A percentile compares a stretch with the other conserved stretches of the same genome.
Conservation (phyloP, 2,113 vertebrate species). For the Parotia lawesii region DNA sequence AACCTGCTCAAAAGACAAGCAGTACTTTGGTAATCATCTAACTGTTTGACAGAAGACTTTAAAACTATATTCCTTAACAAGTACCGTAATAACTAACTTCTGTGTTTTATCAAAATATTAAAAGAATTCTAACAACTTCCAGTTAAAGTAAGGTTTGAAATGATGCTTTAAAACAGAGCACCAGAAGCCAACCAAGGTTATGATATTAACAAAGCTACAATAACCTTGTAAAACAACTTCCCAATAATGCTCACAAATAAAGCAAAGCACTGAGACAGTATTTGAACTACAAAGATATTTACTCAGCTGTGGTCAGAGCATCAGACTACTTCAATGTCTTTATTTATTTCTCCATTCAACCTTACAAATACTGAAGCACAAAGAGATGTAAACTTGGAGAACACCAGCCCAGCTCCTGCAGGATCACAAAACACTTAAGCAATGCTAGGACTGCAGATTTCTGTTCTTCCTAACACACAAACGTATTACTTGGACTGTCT, state of each 20-base stretch:
- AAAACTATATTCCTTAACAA: not conserved
- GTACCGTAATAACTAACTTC: not conserved
- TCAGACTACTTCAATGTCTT: not conserved
- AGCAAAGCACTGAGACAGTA: not conserved
- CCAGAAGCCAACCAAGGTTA: not conserved
- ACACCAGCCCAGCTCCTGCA: not conserved
- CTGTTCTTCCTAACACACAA: not conserved
- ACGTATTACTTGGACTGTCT: not conserved
- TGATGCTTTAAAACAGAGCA: not conserved
- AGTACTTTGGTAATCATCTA: not conserved
- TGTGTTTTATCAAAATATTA: not conserved
- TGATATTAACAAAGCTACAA: not conserved
- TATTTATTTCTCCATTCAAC: not conserved
- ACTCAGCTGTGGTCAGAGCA: not conserved
- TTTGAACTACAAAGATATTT: not conserved
- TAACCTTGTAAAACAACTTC: not conserved
- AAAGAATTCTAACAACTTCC: not conserved
- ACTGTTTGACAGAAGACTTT: not conserved
- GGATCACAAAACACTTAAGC: not conserved
- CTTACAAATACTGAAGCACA: not conserved
- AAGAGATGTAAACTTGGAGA: not conserved
- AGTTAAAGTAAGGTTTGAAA: not conserved
- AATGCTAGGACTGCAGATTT: not conserved
- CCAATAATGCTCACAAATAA: not conserved
- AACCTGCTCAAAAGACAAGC: not conserved